These are phyloP conservation scores for Phenganax stokvisi DNA, from an alignment of 92 coral and sea anemone genomes.

Conservation along the genomic window DNA sequence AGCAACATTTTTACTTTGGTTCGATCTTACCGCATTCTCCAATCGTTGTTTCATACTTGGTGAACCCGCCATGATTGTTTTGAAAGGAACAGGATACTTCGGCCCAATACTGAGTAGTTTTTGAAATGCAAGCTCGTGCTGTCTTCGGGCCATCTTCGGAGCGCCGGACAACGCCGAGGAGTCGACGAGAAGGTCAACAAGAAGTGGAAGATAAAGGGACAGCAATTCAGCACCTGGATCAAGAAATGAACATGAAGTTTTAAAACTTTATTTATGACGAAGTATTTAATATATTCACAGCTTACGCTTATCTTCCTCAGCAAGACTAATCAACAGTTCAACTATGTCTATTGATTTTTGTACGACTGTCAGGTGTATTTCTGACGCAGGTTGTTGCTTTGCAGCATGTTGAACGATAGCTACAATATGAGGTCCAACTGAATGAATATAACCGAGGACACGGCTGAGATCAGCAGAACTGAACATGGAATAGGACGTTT, in stretches of 20 bases:
- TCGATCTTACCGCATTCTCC: slow-evolving; percentile 81
- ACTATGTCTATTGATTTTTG: slow-evolving; percentile 75
- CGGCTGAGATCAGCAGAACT: slow-evolving; percentile 71
- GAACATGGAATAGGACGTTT: slow-evolving; percentile 78
- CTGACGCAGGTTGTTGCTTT: slow-evolving; percentile 66
- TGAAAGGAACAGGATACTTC: slow-evolving; percentile 86
- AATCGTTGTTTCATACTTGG: slow-evolving; percentile 84
- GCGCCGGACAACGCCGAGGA: slow-evolving; percentile 46
- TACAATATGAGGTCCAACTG: slow-evolving; percentile 83
- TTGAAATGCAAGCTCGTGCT: slow-evolving; percentile 84
- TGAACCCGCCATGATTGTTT: slow-evolving; percentile 77
- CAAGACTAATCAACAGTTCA: slow-evolving; percentile 66
- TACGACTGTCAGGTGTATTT: slow-evolving; percentile 64
- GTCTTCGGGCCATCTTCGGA: slow-evolving; percentile 60
- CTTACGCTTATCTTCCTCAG: slow-evolving; percentile 85
- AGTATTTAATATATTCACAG: background rate
- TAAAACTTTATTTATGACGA: too few species aligned
- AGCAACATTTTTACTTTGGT: slow-evolving; percentile 66
- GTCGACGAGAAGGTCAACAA: slow-evolving; percentile 67
- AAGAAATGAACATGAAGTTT: slow-evolving; percentile 11
- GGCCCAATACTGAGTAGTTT: slow-evolving; percentile 98
- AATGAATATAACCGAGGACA: slow-evolving; percentile 72
- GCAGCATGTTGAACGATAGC: slow-evolving; percentile 74
- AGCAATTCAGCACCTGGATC: slow-evolving; percentile 77
- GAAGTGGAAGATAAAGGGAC: slow-evolving; percentile 80